A percentile compares a stretch with the other conserved stretches of the same genome.
Evolutionary conservation across 2,888 invertebrate genomes (phyloP).

Genomic region (Ceriagrion tenellum): DNA sequence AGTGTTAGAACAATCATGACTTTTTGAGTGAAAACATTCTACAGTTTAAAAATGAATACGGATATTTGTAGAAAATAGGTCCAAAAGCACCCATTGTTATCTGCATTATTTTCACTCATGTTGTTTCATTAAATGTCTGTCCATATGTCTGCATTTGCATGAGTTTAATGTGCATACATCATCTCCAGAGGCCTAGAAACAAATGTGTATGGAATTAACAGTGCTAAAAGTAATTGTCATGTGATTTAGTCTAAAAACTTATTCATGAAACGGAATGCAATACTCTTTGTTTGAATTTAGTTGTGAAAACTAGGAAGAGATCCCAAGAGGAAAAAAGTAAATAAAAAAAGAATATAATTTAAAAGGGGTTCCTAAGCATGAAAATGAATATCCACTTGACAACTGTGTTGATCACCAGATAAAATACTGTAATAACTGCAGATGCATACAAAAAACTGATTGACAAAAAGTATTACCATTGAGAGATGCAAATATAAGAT

Average conservation of each 20-base stretch:
- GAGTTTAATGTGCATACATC: not conserved
- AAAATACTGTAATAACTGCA: too few species aligned
- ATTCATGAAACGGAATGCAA: not conserved
- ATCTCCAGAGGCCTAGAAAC: not conserved
- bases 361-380: too few species aligned
- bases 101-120: not conserved
- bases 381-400: too few species aligned
- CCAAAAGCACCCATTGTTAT: not conserved
- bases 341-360: not conserved
- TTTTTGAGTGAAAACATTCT: not conserved
- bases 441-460: too few species aligned
- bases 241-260: not conserved
- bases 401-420: too few species aligned
- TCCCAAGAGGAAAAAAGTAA: not conserved
- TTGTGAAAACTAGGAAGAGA: too few species aligned
- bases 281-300: too few species aligned
- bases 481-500: too few species aligned
- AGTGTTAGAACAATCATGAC: not conserved
- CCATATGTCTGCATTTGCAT: constrained; percentile 17
- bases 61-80: not conserved
- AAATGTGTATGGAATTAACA: not conserved
- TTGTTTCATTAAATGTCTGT: not conserved
- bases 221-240: not conserved
- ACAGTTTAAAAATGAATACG: not conserved
- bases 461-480: too few species aligned